phyloP scores from a whole-genome alignment of 2,888 invertebrate genomes.

The Zygogramma bicolorata region DNA sequence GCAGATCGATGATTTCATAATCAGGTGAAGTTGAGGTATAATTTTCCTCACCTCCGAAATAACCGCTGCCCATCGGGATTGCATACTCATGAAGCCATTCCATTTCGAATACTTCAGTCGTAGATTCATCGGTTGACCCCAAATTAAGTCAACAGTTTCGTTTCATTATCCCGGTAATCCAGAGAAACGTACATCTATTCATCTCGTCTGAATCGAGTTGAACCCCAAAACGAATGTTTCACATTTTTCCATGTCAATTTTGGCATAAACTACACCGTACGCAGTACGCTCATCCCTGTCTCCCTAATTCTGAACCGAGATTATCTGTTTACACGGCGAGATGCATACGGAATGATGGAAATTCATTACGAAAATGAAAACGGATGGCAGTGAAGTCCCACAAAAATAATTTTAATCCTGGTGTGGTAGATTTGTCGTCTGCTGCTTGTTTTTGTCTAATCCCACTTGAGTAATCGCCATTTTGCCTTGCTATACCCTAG shows the following conservation, averaged over 20 bases:
- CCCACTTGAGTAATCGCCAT: conserved; percentile 28
- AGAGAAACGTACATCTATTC: neutral
- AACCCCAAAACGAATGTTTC: neutral
- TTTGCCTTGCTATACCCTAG: neutral
- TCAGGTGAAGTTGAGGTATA: too few species aligned
- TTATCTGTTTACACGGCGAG: conserved; percentile 27
- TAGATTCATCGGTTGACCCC: neutral
- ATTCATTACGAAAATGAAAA: conserved; percentile 27
- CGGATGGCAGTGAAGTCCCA: conserved; percentile 14
- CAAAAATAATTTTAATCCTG: conserved; percentile 31
- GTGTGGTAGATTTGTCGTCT: conserved; percentile 30
- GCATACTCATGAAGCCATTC: too few species aligned
- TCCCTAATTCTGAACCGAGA: conserved; percentile 17
- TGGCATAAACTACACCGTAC: neutral
- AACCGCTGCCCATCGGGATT: too few species aligned
- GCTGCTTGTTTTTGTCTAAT: conserved; percentile 29
- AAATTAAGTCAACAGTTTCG: neutral
- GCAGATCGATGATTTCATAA: too few species aligned
- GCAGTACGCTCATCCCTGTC: neutral
- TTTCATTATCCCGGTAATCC: neutral
- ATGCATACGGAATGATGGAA: conserved; percentile 24
- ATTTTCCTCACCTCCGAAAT: too few species aligned
- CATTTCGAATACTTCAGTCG: too few species aligned
- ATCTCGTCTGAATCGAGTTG: neutral
- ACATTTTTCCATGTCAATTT: neutral